Evolutionary conservation across 92 coral and sea anemone species (phyloP).

Genomic region (Zoanthus solanderi): DNA sequence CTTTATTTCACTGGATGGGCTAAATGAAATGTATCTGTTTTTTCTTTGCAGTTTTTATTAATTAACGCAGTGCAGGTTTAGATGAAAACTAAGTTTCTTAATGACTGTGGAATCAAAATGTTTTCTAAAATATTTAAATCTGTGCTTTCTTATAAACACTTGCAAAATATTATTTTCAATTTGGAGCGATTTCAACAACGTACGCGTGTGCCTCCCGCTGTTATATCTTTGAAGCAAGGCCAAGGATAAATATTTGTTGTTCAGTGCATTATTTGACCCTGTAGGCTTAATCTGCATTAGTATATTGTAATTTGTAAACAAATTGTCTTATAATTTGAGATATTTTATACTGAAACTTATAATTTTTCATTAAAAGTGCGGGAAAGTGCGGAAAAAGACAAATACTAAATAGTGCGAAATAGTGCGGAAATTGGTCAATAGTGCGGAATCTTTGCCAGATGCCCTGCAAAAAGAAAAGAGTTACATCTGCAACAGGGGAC

Average conservation of each 20-base stretch:
- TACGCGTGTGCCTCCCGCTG: slow-evolving; percentile 14
- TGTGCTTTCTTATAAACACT: slow-evolving; percentile 29
- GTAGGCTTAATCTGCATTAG: no score
- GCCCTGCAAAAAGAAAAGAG: no score
- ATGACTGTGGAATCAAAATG: neutral
- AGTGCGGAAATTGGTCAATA: no score
- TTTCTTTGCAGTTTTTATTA: no score
- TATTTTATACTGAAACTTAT: neutral
- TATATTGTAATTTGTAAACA: neutral
- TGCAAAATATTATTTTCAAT: slow-evolving; percentile 46
- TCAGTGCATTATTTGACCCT: neutral
- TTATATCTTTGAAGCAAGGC: neutral
- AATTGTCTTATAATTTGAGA: neutral
- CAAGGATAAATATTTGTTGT: slow-evolving; percentile 29
- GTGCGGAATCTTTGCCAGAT: neutral
- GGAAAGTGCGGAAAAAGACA: neutral
- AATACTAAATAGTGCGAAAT: neutral
- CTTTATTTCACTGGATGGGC: slow-evolving; percentile 31
- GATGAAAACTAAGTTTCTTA: neutral
- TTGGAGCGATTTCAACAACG: slow-evolving; percentile 25
- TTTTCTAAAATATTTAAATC: slow-evolving; percentile 17
- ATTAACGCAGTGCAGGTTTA: neutral
- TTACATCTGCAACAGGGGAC: neutral
- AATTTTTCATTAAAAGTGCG: no score
- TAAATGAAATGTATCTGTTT: slow-evolving; percentile 15